Percentiles rank a stretch among this genome's conserved stretches.
Conservation (phyloP, 1,140 invertebrate genomes). For the Aethina tumida region DNA sequence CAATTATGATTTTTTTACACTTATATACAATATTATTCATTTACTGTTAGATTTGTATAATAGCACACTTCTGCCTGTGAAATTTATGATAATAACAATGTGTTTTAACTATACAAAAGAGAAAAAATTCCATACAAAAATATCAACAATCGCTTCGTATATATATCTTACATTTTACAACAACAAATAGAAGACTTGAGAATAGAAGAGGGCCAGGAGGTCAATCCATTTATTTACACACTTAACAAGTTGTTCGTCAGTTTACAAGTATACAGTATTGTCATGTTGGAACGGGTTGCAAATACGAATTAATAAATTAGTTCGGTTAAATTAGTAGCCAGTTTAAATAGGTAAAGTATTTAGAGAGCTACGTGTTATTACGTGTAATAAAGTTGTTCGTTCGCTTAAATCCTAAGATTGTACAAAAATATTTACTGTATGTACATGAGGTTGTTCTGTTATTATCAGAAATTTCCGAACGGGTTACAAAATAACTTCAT, state of each 20-base stretch:
- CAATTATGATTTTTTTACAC: constrained; percentile 25
- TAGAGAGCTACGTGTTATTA: not conserved
- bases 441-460: no score
- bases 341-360: not conserved
- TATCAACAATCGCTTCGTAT: not conserved
- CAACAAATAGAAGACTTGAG: not conserved
- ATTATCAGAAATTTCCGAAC: constrained; percentile 21
- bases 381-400: constrained; percentile 1
- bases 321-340: not conserved
- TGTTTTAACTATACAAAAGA: constrained; percentile 3
- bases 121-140: constrained; percentile 8
- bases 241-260: not conserved
- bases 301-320: not conserved
- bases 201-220: not conserved
- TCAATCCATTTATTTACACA: constrained; percentile 1
- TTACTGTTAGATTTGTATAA: constrained; percentile 24
- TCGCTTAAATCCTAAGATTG: not conserved
- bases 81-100: constrained; percentile 21
- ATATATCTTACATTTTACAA: constrained; percentile 1
- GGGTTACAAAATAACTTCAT: constrained; percentile 17
- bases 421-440: not conserved
- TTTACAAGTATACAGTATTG: constrained; percentile 4
- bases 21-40: constrained; percentile 28
- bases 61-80: constrained; percentile 18
- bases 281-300: not conserved